Conservation (phyloP, 2,113 vertebrate genomes). For the Sylvietta virens region DNA sequence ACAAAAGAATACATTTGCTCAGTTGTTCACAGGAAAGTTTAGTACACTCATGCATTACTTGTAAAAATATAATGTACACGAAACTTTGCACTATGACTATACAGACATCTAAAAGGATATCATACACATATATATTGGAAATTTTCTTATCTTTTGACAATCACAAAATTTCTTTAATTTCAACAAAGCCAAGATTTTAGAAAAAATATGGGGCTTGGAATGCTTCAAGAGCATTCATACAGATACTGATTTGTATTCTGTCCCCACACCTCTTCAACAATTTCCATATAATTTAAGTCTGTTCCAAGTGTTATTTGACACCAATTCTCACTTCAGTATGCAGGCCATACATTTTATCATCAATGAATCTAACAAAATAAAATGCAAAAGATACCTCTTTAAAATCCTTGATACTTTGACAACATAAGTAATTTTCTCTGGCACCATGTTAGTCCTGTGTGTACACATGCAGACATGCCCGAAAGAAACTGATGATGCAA, state of each 20-base stretch:
- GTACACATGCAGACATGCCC: background rate
- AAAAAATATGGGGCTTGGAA: background rate
- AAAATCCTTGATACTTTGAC: background rate
- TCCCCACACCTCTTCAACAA: background rate
- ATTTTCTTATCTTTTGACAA: background rate
- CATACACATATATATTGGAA: background rate
- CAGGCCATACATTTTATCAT: background rate
- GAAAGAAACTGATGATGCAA: background rate
- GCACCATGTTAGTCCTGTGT: background rate
- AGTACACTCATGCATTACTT: background rate
- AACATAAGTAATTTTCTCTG: background rate
- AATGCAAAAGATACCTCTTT: background rate
- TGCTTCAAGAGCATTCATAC: background rate
- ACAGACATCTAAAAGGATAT: background rate
- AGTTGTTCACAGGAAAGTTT: background rate
- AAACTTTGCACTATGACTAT: background rate
- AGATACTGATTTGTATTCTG: background rate
- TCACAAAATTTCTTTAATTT: background rate
- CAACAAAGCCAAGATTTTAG: background rate
- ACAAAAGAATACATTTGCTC: background rate
- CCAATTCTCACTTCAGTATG: background rate
- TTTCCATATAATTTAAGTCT: background rate
- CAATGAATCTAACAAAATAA: background rate
- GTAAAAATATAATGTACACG: background rate
- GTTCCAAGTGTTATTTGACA: background rate